These are phyloP conservation scores for Nannobrachium achirus DNA, from an alignment of 2,113 vertebrate genomes.

Conservation along the genomic window DNA sequence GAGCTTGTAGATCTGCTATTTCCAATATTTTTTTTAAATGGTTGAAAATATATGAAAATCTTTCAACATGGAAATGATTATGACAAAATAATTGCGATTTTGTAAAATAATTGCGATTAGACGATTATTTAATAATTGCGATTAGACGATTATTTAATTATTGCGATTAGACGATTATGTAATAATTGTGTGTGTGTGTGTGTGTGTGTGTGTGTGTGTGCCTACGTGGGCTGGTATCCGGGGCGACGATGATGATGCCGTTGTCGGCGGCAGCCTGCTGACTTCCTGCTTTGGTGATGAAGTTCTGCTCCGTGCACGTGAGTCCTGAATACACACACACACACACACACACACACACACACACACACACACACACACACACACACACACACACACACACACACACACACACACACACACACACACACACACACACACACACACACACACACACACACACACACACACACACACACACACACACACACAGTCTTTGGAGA, in stretches of 20 bases:
- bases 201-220: conserved; percentile 6
- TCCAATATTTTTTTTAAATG: too few relatives aligned
- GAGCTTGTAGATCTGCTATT: too few relatives aligned
- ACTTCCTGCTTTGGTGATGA: conserved; percentile 91
- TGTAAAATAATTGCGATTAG: too few relatives aligned
- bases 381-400: background rate
- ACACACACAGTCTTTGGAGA: background rate
- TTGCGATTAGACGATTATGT: too few relatives aligned
- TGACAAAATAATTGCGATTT: too few relatives aligned
- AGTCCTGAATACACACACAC: conserved; percentile 78
- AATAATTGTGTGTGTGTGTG: too few relatives aligned
- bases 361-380: background rate
- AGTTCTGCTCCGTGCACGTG: conserved; percentile 96
- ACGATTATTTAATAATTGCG: too few relatives aligned
- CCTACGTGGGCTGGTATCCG: conserved; percentile 96
- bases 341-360: background rate
- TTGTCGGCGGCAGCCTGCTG: conserved; percentile 89
- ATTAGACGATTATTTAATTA: too few relatives aligned
- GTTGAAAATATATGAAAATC: too few relatives aligned
- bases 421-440: background rate
- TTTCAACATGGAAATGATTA: too few relatives aligned
- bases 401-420: background rate
- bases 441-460: background rate
- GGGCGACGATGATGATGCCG: conserved; percentile 87
- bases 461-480: background rate